Conservation (phyloP, 64 coral and sea anemone genomes). For the Catalaphyllia jardinei region DNA sequence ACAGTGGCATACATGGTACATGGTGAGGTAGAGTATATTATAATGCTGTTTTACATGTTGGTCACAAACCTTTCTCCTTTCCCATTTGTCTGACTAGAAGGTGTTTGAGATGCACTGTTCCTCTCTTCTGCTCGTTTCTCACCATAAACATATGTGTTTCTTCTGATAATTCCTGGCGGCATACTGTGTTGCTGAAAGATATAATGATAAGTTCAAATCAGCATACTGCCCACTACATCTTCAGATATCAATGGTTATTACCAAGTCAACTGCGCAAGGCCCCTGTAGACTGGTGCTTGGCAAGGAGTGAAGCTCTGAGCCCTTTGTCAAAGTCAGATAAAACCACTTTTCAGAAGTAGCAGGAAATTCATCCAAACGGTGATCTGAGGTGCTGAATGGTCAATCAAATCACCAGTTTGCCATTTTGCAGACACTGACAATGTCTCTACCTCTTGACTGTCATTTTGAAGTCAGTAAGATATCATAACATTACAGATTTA, state of each 20-base stretch:
- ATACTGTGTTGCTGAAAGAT: slow-evolving; percentile 91
- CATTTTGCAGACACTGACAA: not conserved
- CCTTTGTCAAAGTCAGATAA: too few relatives aligned
- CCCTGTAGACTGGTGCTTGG: too few relatives aligned
- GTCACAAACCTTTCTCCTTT: slow-evolving; percentile 74
- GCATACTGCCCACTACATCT: not conserved
- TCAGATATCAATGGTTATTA: not conserved
- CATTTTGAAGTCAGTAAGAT: not conserved
- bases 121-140: slow-evolving; percentile 73
- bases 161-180: slow-evolving; percentile 83
- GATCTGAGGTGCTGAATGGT: too few relatives aligned
- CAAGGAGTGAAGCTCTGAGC: too few relatives aligned
- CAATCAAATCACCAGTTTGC: too few relatives aligned
- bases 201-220: not conserved
- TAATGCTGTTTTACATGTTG: not conserved
- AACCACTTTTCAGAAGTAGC: too few relatives aligned
- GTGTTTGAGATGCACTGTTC: slow-evolving; percentile 83
- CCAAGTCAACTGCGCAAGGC: too few relatives aligned
- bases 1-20: too few relatives aligned
- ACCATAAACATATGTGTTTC: slow-evolving; percentile 86
- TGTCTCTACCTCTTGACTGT: not conserved
- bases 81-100: slow-evolving; percentile 74
- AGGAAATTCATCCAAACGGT: too few relatives aligned
- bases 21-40: too few relatives aligned
- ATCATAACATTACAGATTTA: not conserved